Conservation (phyloP, 30 jellyfish, hydroid and myxozoan species). For the Hydractinia symbiolongicarpus region DNA sequence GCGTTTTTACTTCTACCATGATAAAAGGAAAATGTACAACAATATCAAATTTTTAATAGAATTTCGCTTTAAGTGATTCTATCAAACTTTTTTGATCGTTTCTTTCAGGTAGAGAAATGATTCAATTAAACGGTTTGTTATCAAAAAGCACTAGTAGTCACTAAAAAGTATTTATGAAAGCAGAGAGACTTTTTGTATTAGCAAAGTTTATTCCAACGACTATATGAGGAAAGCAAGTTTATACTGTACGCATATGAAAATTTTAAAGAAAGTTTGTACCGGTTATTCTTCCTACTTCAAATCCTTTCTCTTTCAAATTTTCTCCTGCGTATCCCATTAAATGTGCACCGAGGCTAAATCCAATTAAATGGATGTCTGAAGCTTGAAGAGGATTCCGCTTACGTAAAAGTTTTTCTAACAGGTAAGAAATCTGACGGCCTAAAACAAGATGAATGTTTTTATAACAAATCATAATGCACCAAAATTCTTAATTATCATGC, state of each 20-base stretch:
- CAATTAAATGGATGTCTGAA: slow-evolving; percentile 50
- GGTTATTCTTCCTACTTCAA: slow-evolving; percentile 61
- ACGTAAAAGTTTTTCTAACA: slow-evolving; percentile 25
- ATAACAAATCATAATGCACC: background rate
- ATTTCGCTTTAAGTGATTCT: too few species aligned
- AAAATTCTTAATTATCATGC: slow-evolving; percentile 8
- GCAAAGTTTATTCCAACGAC: too few species aligned
- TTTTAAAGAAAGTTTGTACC: slow-evolving; percentile 27
- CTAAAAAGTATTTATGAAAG: too few species aligned
- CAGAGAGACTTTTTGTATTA: too few species aligned
- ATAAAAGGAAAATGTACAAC: too few species aligned
- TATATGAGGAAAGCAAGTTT: background rate
- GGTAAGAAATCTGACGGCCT: slow-evolving; percentile 40
- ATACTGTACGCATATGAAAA: background rate
- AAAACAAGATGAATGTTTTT: background rate
- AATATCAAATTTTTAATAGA: too few species aligned
- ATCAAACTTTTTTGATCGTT: too few species aligned
- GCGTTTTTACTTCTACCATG: too few species aligned
- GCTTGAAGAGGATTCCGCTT: background rate
- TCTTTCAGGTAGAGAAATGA: too few species aligned
- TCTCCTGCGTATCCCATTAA: slow-evolving; percentile 60
- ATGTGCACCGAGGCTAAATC: slow-evolving; percentile 82
- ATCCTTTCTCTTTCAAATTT: slow-evolving; percentile 42
- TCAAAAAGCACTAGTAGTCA: too few species aligned
- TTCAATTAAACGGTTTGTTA: too few species aligned